Evolutionary conservation across 2,113 vertebrate genomes (phyloP), one percentile per base, ranked within the genome.

Genomic region (Cromileptes altivelis): DNA sequence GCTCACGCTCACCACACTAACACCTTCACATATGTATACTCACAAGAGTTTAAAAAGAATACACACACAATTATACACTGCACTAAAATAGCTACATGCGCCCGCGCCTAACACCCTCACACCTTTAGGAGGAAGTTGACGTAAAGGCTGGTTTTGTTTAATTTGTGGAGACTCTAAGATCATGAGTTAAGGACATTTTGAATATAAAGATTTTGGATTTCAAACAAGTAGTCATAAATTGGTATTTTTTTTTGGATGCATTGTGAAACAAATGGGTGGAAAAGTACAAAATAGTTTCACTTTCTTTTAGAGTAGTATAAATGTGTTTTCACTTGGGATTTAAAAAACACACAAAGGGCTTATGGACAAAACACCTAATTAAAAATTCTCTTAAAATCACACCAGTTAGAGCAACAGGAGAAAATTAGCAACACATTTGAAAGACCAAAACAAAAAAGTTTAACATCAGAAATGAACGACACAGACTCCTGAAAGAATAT

Each of bases 1-100:
- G 76, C 83, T 90, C 71, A 74, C 70, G 33, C 81, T 86, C 79
- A 17, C 76, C 85, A 87, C 78, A 55, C 86, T 77, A 88, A 91
- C 93, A 93, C 91, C 90, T 93, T 71, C 83, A 90, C 85, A 88
- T 86, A 49, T 90, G 88, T 89, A 84, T 60, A 74, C 72, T 85
- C 82, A 88, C 69, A 81, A 40, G 3, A 62, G 65, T 72, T 88
- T 52, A 30, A 89, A 81, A 76, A 47, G 79, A 70, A 70, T 50
- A 78, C 70, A 82, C 33, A 57, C 23, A 42, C 71, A 85, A 70
- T 64, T 67, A 81, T n/a, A 63, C 25, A 10, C 52, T 25, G 86
- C 86, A 83, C 57, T 65, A 58, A 78, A 72, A 45, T 53, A 64
- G 50, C 57, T 74, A 70, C 71, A 30, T 27, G 70, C 27, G 3